phyloP scores from a whole-genome alignment of 2,888 invertebrate genomes.

The Eupithecia centaureata region DNA sequence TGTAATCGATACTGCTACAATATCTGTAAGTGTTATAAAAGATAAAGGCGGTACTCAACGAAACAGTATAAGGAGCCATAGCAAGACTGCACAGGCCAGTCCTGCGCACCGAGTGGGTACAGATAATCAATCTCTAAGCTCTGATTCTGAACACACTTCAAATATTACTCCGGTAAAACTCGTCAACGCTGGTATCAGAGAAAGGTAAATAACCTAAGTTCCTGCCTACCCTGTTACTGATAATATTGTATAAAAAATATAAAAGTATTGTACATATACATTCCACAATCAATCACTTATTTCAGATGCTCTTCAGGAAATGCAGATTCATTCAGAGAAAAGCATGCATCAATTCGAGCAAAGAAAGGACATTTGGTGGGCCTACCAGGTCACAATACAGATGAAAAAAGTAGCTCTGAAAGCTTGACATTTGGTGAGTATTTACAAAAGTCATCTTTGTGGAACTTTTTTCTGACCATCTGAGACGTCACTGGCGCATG shows the following conservation, averaged over 20 bases:
- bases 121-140: constrained; percentile 87
- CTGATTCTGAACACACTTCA: constrained; percentile 89
- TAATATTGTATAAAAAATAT: background rate
- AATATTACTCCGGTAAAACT: constrained; percentile 87
- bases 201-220: constrained; percentile 83
- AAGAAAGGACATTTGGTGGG: constrained; percentile 76
- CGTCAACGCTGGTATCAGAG: constrained; percentile 78
- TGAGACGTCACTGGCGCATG: too few relatives aligned
- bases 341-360: constrained; percentile 59
- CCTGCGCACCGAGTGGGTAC: constrained; percentile 61
- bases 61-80: constrained; percentile 66
- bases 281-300: background rate
- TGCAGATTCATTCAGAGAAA: constrained; percentile 72
- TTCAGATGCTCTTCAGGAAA: constrained; percentile 72
- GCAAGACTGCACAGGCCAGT: constrained; percentile 66
- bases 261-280: too few relatives aligned
- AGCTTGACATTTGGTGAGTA: constrained; percentile 87
- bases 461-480: too few relatives aligned
- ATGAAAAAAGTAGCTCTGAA: constrained; percentile 91
- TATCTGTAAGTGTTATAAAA: constrained; percentile 55
- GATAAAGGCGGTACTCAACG: constrained; percentile 56
- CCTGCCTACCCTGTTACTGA: background rate
- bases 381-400: constrained; percentile 82
- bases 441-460: too few relatives aligned
- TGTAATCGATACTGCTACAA: constrained; percentile 55